Base-by-base conservation (phyloP, 2,113 vertebrate genomes). In the Bubalus kerabau region DNA sequence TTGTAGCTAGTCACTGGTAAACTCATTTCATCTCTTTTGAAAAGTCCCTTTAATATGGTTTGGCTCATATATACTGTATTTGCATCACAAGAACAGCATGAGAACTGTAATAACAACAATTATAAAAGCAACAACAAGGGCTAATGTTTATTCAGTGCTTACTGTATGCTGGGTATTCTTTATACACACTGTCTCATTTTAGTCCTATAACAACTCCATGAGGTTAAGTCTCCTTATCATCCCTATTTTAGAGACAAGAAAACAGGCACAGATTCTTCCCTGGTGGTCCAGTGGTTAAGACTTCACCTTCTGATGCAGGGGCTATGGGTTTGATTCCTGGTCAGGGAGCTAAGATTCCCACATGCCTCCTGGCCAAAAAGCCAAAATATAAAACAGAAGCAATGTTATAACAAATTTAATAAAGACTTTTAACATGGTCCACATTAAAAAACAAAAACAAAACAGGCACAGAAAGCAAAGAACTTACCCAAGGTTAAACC, bases 21-120 rank as follows among this genome's bases (percentile, higher is more conserved):
- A 87, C 19, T 96, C 52, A 87, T 90, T 97, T 97, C 21, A 24
- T 62, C 80, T 86, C 88, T 21, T 95, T 86, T 67, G 54, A 89
- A 92, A 87, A 46, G 57, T 62, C 24, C 10, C 52, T 95, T 96
- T 89, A 85, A 94, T 80, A 87, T 40, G 32, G 17, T 57, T 83
- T 93, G 43, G 78, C 46, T 89, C 48, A 59, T 56, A 67, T 82
- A 86, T 60, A 87, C 57, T 52, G 26, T 50, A 92, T 86, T 92
- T 97, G 88, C 71, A 84, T 86, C 36, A 95, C 71, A 95, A 81
- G 13, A 52, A 90, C 67, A 86, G 19, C 62, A 52, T 19, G 36
- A 43, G 80, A 93, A 83, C 36, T 76, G 17, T 92, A 97, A 86
- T 74, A 81, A 82, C 21, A 40, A 32, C 52, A 36, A 40, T 95